Evolutionary conservation across 2,888 invertebrate genomes (phyloP), one percentile per base, ranked within the genome.

Genomic region (Clusia tigrina): DNA sequence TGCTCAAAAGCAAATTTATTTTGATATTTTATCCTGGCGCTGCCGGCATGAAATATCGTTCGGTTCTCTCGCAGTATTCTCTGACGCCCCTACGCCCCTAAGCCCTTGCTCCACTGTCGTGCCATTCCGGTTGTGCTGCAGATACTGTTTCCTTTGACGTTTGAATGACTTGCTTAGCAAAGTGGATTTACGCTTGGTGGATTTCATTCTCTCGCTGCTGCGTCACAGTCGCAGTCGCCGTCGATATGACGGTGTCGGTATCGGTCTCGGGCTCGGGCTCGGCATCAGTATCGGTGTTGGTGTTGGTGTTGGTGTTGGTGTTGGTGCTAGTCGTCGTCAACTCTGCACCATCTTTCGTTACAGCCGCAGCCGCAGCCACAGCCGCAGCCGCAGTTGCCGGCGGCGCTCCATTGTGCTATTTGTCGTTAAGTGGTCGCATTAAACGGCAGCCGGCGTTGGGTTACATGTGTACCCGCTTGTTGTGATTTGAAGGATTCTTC

Each of bases 1-100:
- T 74, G 58, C 68, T 71, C 69, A 26, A 77, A 66, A 69, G 76
- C 71, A 69, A 74, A 76, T 74, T 68, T 77, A 67, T 71, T 68
- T 71, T 67, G 72, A 71, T 62, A 63, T 42, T 60, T 3, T 15
- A 55, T 18, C 25, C 55, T 48, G 26, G 48, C 22, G 46, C 57
- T 55, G 52, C 17, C 23, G 55, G 26, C n/a, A 54, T 24, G 23
- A 20, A 22, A 2, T 51, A 12, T 1, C 6, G n/a, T 51, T 51
- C 20, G 20, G n/a, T 51, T 51, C 22, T 51, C 20, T 20, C 20
- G 20, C 56, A 1, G 59, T 55, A 23, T 32, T 9, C 32, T 9
- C 6, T 12, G 32, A 32, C 6, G 12, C 32, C 6, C 6, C 32
- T 6, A 32, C 32, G 32, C 12, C 12, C 32, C 6, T 6, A 32